phyloP scores from a whole-genome alignment of 1,140 invertebrate genomes.

The Cydia pomonella region DNA sequence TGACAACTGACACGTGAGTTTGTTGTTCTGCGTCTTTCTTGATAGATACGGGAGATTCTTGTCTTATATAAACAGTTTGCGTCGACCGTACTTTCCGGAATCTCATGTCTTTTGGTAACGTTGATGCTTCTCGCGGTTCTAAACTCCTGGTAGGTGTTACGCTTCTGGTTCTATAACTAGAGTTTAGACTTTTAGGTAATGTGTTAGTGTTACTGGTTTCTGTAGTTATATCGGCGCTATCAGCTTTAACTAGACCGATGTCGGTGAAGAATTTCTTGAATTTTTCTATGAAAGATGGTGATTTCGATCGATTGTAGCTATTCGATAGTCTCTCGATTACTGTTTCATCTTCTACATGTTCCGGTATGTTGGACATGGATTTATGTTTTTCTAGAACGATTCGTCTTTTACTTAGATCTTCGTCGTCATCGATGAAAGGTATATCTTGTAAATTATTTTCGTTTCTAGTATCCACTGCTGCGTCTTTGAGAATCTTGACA shows the following conservation, averaged over 20 bases:
- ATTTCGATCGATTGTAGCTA: constrained; percentile 69
- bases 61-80: constrained; percentile 69
- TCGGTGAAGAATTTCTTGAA: constrained; percentile 75
- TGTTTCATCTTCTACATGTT: constrained; percentile 65
- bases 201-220: constrained; percentile 50
- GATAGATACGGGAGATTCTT: constrained; percentile 59
- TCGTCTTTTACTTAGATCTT: constrained; percentile 52
- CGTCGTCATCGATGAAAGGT: constrained; percentile 75
- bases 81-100: constrained; percentile 70
- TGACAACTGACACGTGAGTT: constrained; percentile 67
- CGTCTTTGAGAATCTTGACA: constrained; percentile 64
- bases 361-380: constrained; percentile 73
- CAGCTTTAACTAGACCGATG: constrained; percentile 65
- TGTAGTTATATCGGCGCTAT: constrained; percentile 42
- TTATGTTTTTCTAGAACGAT: constrained; percentile 67
- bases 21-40: constrained; percentile 45
- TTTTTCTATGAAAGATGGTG: constrained; percentile 73
- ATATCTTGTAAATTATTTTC: constrained; percentile 74
- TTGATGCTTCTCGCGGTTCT: constrained; percentile 62
- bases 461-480: constrained; percentile 70
- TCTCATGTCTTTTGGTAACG: constrained; percentile 73
- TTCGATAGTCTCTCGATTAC: constrained; percentile 63
- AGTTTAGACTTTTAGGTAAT: constrained; percentile 63
- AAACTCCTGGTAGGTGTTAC: constrained; percentile 49
- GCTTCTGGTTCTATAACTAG: constrained; percentile 63